These are phyloP conservation scores for Pygocentrus nattereri DNA, from an alignment of 2,797 vertebrate species.

Conservation along the genomic window DNA sequence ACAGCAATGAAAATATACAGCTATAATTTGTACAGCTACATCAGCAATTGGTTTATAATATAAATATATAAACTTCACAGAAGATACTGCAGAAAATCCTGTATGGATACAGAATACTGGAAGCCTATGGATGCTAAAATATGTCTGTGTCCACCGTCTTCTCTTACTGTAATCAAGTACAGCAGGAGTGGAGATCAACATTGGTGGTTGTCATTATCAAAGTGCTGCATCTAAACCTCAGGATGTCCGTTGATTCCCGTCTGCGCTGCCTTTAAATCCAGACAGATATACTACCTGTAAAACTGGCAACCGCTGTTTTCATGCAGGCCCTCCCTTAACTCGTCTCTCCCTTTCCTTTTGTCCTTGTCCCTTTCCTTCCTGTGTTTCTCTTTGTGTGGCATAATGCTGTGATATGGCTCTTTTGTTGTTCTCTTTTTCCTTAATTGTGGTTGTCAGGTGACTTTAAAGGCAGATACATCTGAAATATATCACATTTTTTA, in stretches of 20 bases:
- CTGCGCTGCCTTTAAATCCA: not conserved
- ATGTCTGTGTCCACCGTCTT: not conserved
- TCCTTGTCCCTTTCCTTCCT: conserved; percentile 6
- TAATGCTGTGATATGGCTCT: not conserved
- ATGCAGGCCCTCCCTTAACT: not conserved
- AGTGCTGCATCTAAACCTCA: not conserved
- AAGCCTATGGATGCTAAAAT: not conserved
- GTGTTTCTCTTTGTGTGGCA: not conserved
- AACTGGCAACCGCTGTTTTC: not conserved
- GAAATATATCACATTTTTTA: not conserved
- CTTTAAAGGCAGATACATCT: not conserved
- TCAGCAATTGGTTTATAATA: too few relatives aligned
- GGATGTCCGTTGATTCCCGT: not conserved
- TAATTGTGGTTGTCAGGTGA: too few relatives aligned
- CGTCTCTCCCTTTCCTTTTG: not conserved
- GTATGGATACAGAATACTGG: not conserved
- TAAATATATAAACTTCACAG: too few relatives aligned
- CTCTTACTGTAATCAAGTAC: not conserved
- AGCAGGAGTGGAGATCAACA: not conserved
- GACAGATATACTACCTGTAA: not conserved
- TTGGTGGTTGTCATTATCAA: not conserved
- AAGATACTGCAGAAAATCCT: too few relatives aligned
- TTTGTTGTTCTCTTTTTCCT: not conserved
- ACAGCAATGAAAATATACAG: too few relatives aligned
- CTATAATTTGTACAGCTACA: too few relatives aligned